Base-by-base conservation (phyloP, 1,140 invertebrate genomes). In the Trialeurodes vaporariorum region DNA sequence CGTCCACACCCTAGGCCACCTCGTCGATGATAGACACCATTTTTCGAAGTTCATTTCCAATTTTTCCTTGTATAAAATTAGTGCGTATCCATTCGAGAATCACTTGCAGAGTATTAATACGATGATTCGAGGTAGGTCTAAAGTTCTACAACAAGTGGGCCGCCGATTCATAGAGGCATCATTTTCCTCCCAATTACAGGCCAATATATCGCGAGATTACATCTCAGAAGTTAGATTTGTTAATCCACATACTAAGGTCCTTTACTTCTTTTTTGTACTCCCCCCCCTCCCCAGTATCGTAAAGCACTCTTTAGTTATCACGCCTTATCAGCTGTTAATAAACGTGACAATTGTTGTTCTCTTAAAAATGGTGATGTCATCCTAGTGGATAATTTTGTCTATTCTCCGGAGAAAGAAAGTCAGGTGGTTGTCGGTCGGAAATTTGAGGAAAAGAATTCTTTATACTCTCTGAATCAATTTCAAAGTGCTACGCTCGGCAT, bases 41-140 rank as follows among this genome's bases (percentile, higher is more conserved):
- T 78, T 76, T 74, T 76, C 76, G 0, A 22, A 68, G 27, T 70
- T 80, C 9, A 76, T 81, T 69, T 71, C 70, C 24, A 74, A 73
- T 60, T 77, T 75, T 64, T 26, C 65, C 13, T 25, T 66, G 1
- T 26, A 66, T 27, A 22, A 24, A 61, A 66, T 66, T 60, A 59
- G 40, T 25, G 73, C 78, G 2, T 82, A 80, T 73, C 68, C 71
- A n/a, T 79, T 78, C 76, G 79, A 82, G 76, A 80, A 77, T 70
- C 75, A 72, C 70, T 69, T 81, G 65, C 63, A 73, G 34, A 67
- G 64, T 34, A 70, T 78, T 9, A 79, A 79, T 72, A 67, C 67
- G 65, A 25, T 72, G 9, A 58, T 73, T n/a, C 34, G 73, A 63
- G 72, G 71, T 62, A 62, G 68, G n/a, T 25, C 71, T 27, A 69